Conservation (phyloP, 2,113 vertebrate genomes). For the Grammomys surdaster region DNA sequence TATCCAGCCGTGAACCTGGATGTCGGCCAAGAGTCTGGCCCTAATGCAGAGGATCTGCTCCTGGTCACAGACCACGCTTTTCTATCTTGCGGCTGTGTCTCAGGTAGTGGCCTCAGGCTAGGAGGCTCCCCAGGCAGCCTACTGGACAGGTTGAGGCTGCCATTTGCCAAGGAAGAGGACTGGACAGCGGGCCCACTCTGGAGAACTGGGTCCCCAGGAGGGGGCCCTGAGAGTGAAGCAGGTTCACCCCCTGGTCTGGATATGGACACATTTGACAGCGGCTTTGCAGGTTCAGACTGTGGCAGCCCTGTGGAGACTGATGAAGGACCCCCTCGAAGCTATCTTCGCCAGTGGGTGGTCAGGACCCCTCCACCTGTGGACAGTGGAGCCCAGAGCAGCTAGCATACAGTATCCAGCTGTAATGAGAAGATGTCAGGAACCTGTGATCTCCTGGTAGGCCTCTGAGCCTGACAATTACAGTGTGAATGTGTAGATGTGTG, state of each 20-base stretch:
- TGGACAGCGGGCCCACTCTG: constrained; percentile 82
- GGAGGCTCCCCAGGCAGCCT: constrained; percentile 66
- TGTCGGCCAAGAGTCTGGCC: constrained; percentile 43
- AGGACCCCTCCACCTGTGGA: constrained; percentile 66
- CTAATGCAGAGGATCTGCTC: constrained; percentile 13
- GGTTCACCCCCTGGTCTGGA: constrained; percentile 91
- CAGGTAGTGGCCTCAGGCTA: constrained; percentile 23
- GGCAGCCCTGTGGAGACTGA: constrained; percentile 90
- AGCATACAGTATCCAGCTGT: not conserved
- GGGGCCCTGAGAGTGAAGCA: constrained; percentile 78
- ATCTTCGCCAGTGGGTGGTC: constrained; percentile 95
- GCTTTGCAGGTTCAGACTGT: constrained; percentile 93
- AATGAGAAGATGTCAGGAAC: not conserved
- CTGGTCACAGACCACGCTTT: constrained; percentile 8
- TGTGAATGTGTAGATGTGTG: not conserved
- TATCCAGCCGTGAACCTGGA: constrained; percentile 85
- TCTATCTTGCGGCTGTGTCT: constrained; percentile 80
- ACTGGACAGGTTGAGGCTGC: constrained; percentile 78
- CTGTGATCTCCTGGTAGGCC: not conserved
- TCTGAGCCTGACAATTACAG: not conserved
- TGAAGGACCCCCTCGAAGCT: constrained; percentile 89
- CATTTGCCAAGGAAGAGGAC: constrained; percentile 43
- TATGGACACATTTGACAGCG: constrained; percentile 96
- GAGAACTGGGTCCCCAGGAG: constrained; percentile 71
- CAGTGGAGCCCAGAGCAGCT: constrained; percentile 55